Evolutionary conservation across 2,797 vertebrate species (phyloP).

Genomic region (Bradypodion ventrale): DNA sequence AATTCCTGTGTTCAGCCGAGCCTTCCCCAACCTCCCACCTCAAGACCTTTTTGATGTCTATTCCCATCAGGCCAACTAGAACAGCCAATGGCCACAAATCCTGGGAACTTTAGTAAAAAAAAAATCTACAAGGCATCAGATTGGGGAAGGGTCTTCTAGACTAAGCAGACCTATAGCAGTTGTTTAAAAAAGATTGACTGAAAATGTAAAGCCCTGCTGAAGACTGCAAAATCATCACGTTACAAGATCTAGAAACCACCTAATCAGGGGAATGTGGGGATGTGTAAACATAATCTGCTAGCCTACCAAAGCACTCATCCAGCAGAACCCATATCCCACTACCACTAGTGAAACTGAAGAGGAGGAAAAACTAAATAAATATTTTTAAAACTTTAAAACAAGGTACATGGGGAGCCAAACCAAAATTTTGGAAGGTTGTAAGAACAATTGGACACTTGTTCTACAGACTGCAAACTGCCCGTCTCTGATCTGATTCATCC

Average conservation of each 20-base stretch:
- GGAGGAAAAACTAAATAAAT: too few relatives aligned
- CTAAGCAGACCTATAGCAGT: not conserved
- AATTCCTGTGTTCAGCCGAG: not conserved
- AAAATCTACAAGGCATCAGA: not conserved
- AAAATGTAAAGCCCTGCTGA: not conserved
- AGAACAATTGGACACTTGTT: not conserved
- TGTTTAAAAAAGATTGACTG: not conserved
- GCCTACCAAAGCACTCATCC: not conserved
- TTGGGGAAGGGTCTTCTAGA: not conserved
- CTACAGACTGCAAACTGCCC: not conserved
- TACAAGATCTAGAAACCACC: not conserved
- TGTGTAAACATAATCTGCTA: not conserved
- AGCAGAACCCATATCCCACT: not conserved
- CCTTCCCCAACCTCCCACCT: not conserved
- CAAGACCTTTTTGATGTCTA: not conserved
- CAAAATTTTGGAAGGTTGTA: not conserved
- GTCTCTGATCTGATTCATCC: too few relatives aligned
- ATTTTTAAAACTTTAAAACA: not conserved
- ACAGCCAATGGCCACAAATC: not conserved
- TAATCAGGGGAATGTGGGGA: too few relatives aligned
- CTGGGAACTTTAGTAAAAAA: not conserved
- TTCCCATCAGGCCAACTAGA: not conserved
- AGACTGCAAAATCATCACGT: not conserved
- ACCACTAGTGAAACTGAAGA: not conserved
- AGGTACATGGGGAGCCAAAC: not conserved